Base-by-base conservation (phyloP, 2,797 vertebrate species). In the Ptychadena robeensis region DNA sequence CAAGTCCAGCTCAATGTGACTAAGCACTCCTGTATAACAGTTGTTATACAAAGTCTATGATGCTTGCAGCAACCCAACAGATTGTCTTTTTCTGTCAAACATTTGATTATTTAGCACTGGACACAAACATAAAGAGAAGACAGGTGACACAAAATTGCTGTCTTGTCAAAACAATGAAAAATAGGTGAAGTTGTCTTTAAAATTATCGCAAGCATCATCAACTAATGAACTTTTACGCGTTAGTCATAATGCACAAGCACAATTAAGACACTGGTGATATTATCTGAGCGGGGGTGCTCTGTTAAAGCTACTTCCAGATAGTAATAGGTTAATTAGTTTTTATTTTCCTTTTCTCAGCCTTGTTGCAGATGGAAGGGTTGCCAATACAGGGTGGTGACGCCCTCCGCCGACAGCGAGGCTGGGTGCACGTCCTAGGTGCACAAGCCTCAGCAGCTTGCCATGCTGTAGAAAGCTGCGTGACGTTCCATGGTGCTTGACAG, bases 401-500 rank as follows among this genome's bases (percentile, higher is more conserved):
- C 66, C 30, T 75, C 72, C 31, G 32, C 28, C 72, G 40, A 25
- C 78, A 85, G 63, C 64, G 40, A 79, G 75, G 68, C 25, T 86
- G 86, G 88, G 83, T 88, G 1, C 87, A 86, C 88, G 44, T 89
- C 87, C 86, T 92, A 92, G 90, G 90, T 90, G 91, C 87, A 92
- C 91, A 91, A 92, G 92, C 93, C 93, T 94, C 93, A 94, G 95
- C 91, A 94, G 95, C 95, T 95, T 93, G 95, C 90, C 96, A 96
- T 97, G 96, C 96, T 96, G 97, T 94, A 95, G 96, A 96, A 95
- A 93, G 94, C 96, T 94, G 96, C 96, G 96, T 93, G 94, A 97
- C 97, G 96, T 98, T 97, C 97, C 97, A 96, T 98, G 97, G 98
- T 98, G 97, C 98, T 99, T 99, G 98, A 99, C 96, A 95, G 96